Evolutionary conservation across 2,888 invertebrate genomes (phyloP), one percentile per base, ranked within the genome.

Genomic region (Perizoma flavofasciatum): DNA sequence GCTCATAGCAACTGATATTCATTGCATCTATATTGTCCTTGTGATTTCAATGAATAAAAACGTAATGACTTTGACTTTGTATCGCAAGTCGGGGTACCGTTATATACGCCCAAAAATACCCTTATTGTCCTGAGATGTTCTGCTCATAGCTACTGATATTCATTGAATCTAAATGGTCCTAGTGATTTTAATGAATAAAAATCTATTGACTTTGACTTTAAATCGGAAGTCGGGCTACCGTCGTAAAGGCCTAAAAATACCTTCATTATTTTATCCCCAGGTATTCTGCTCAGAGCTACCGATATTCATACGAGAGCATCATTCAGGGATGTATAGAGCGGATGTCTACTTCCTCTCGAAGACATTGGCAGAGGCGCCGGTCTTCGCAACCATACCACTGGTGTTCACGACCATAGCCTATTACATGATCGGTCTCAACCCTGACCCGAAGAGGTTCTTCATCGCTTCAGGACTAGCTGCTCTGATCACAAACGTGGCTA

Each of bases 281-380:
- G 97, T 97, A 45, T 98, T 98, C 83, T 97, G 97, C 71, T 94
- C 96, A 0, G 98, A 98, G 80, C 90, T 98, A 39, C 97, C 98
- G 0, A 95, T 98, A 63, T 98, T 98, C 82, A 92, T 98, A 68
- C 92, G 98, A 9, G 98, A 98, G 81, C 96, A 98, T 74, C 94
- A 95, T 65, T 97, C 96, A 77, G 97, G 97, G 43, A 96, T 98
- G 94, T 98, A 99, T 77, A 93, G 98, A 51, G 96, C 97, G 0
- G 97, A 97, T 73, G 95, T 98, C 0, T 98, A 98, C 84, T 98
- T 97, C 86, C 81, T 98, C 33, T 96, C 97, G 56, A 98, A 98
- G 90, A 97, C 97, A 0, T 75, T 98, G 43, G 97, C 97, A 0
- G 98, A 99, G 77, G 89, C 97, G 0, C 98, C 98, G 0, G 93